Evolutionary conservation across 2,888 invertebrate species (phyloP).

Genomic region (Odontomyia ornata): DNA sequence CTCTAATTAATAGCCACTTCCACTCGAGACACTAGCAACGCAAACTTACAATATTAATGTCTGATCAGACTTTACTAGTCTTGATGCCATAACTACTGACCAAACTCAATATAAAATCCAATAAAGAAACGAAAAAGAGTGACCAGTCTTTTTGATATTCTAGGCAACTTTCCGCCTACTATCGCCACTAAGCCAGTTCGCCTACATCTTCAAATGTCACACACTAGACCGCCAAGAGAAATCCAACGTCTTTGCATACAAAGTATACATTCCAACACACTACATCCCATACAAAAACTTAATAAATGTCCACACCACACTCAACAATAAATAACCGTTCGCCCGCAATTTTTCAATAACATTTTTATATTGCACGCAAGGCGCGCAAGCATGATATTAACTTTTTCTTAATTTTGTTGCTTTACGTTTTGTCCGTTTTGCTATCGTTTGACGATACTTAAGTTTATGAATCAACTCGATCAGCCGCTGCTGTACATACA

Average conservation of each 20-base stretch:
- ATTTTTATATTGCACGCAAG: conserved; percentile 9
- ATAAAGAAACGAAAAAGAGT: no score
- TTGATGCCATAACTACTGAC: no score
- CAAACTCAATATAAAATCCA: no score
- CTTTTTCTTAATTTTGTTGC: not conserved
- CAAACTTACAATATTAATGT: no score
- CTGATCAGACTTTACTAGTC: no score
- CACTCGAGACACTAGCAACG: no score
- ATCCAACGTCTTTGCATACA: not conserved
- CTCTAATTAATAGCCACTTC: no score
- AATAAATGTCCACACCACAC: not conserved
- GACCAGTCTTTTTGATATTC: conserved; percentile 6
- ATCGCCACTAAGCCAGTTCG: conserved; percentile 9
- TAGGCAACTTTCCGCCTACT: conserved; percentile 24
- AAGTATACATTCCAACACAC: not conserved
- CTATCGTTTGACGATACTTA: not conserved
- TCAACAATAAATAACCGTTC: not conserved
- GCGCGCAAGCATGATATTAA: not conserved
- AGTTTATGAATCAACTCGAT: conserved; percentile 13
- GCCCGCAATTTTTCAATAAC: conserved; percentile 27
- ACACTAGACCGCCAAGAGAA: not conserved
- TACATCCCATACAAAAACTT: not conserved
- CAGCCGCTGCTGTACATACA: not conserved
- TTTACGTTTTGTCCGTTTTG: not conserved
- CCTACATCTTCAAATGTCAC: conserved; percentile 9